Percentiles rank a stretch among this genome's conserved stretches.
These are phyloP conservation scores for Callyntrura sp. DNA, from an alignment of 2,888 invertebrate genomes.

Conservation along the genomic window DNA sequence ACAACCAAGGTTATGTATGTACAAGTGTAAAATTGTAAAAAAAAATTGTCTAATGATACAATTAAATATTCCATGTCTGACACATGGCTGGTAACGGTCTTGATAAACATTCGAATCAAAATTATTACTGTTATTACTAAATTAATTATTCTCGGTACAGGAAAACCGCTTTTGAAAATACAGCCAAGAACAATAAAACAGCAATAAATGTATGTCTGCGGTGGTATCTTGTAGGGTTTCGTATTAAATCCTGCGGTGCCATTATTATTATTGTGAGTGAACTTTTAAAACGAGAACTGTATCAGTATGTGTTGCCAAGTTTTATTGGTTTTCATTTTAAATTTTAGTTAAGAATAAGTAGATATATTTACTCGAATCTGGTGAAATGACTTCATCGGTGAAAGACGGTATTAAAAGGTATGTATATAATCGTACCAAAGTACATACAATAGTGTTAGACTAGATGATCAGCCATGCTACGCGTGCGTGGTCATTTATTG, in stretches of 20 bases:
- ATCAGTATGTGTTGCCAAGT: background rate
- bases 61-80: background rate
- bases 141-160: background rate
- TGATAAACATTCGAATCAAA: background rate
- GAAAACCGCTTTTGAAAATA: background rate
- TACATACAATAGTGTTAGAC: too few relatives aligned
- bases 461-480: too few relatives aligned
- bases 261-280: background rate
- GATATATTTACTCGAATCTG: background rate
- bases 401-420: too few relatives aligned
- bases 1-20: background rate
- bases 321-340: conserved; percentile 12
- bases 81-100: background rate
- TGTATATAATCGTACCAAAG: too few relatives aligned
- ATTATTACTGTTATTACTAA: conserved; percentile 5
- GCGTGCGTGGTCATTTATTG: too few relatives aligned
- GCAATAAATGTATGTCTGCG: background rate
- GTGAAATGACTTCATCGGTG: background rate
- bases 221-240: background rate
- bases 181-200: background rate
- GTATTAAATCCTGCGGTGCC: background rate
- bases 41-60: background rate
- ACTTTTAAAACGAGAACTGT: background rate
- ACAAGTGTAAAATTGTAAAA: background rate
- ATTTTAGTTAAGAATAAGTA: background rate